These are phyloP conservation scores for Oligia strigilis DNA, from an alignment of 2,888 invertebrate species.

Conservation along the genomic window DNA sequence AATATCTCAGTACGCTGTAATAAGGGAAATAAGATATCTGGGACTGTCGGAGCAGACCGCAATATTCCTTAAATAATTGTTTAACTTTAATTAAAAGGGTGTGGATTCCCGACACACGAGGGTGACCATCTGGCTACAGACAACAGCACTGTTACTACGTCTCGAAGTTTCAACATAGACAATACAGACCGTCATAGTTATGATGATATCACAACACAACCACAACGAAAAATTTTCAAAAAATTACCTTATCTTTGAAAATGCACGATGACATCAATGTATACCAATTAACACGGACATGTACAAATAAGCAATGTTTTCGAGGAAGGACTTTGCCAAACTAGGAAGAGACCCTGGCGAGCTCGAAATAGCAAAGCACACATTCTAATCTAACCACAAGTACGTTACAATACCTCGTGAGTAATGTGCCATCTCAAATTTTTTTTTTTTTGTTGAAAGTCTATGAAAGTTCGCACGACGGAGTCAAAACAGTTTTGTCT, in stretches of 20 bases:
- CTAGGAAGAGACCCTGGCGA: conserved; percentile 75
- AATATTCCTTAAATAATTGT: conserved; percentile 22
- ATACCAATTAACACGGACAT: conserved; percentile 57
- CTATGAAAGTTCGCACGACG: neutral
- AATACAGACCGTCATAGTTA: neutral
- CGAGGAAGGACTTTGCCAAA: conserved; percentile 61
- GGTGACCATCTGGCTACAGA: conserved; percentile 26
- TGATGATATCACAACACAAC: neutral
- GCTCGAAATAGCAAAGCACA: conserved; percentile 69
- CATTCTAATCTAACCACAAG: conserved; percentile 62
- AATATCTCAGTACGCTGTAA: conserved; percentile 48
- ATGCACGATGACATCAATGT: conserved; percentile 64
- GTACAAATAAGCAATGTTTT: conserved; percentile 63
- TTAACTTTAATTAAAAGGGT: conserved; percentile 37
- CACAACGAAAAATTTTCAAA: neutral
- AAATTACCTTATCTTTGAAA: neutral
- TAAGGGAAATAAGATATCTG: conserved; percentile 39
- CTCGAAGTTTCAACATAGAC: conserved; percentile 6
- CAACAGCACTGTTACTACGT: conserved; percentile 1
- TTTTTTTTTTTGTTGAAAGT: neutral
- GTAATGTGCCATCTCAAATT: conserved; percentile 5
- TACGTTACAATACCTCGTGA: conserved; percentile 45
- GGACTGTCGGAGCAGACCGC: conserved; percentile 5
- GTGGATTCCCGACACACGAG: conserved; percentile 3
- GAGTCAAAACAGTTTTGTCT: neutral